phyloP scores from a whole-genome alignment of 2,888 invertebrate genomes.

The Melitaea athalia region DNA sequence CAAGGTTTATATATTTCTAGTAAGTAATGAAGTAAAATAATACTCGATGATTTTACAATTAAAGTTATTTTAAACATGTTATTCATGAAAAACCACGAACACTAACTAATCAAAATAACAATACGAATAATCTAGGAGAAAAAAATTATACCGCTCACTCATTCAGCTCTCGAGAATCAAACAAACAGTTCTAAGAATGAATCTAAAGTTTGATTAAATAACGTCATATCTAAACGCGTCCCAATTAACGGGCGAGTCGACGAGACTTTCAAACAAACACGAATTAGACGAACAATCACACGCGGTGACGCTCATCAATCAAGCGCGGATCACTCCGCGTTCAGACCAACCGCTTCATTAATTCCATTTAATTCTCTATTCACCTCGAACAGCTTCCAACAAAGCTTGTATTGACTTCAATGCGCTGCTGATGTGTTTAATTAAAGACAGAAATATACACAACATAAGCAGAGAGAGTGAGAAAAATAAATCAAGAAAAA shows the following conservation, averaged over 20 bases:
- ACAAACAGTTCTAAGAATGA: background rate
- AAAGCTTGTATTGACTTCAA: slow-evolving; percentile 1
- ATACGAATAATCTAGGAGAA: background rate
- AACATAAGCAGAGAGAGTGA: background rate
- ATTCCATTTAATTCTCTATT: slow-evolving; percentile 36
- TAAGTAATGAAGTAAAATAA: too few relatives aligned
- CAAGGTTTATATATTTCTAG: too few relatives aligned
- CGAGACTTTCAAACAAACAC: slow-evolving; percentile 4
- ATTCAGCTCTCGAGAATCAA: background rate
- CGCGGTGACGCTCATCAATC: slow-evolving; percentile 18
- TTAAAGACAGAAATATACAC: background rate
- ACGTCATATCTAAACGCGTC: background rate
- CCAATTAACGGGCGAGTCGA: slow-evolving; percentile 1
- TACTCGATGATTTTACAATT: too few relatives aligned
- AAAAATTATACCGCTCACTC: too few relatives aligned
- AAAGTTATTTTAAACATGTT: too few relatives aligned
- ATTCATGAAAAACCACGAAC: too few relatives aligned
- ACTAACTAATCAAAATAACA: too few relatives aligned
- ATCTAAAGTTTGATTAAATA: background rate
- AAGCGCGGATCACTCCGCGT: background rate
- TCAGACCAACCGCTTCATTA: slow-evolving; percentile 20
- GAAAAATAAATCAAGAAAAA: too few relatives aligned
- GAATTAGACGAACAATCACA: background rate
- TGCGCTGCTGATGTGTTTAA: background rate
- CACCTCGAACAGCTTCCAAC: slow-evolving; percentile 22